phyloP scores from a whole-genome alignment of 2,113 vertebrate species.

The Corythaixoides concolor region DNA sequence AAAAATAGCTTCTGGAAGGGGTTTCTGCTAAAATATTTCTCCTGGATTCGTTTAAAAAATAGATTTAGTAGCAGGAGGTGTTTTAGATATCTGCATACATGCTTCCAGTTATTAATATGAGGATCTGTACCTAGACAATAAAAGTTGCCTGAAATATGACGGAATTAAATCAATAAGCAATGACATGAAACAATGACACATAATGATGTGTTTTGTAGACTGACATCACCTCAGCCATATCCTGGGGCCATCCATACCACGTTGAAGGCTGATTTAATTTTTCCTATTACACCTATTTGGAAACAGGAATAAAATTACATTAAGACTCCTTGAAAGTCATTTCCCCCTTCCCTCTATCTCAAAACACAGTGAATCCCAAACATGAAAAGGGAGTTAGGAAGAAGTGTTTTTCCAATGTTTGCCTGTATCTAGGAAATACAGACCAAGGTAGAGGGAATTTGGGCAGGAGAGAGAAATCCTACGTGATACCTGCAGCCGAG shows the following conservation, averaged over 20 bases:
- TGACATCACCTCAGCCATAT: constrained; percentile 24
- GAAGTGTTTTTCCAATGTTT: neutral
- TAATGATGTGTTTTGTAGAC: neutral
- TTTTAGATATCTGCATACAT: constrained; percentile 15
- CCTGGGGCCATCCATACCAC: neutral
- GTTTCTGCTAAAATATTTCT: constrained; percentile 8
- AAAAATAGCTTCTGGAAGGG: neutral
- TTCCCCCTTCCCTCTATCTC: neutral
- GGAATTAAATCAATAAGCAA: constrained; percentile 54
- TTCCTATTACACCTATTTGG: neutral
- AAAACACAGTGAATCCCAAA: neutral
- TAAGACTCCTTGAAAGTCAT: neutral
- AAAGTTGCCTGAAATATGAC: constrained; percentile 30
- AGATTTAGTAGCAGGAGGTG: neutral
- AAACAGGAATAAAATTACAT: neutral
- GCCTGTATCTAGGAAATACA: neutral
- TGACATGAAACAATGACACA: neutral
- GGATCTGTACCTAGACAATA: constrained; percentile 29
- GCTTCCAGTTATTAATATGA: constrained; percentile 7
- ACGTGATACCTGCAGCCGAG: neutral
- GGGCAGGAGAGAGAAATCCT: neutral
- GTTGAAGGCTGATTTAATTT: constrained; percentile 15
- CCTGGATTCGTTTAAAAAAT: constrained; percentile 3
- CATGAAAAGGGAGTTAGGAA: neutral
- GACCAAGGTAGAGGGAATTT: neutral